Evolutionary conservation across 2,888 invertebrate species (phyloP), one percentile per base, ranked within the genome.

Genomic region (Sphinx pinastri): DNA sequence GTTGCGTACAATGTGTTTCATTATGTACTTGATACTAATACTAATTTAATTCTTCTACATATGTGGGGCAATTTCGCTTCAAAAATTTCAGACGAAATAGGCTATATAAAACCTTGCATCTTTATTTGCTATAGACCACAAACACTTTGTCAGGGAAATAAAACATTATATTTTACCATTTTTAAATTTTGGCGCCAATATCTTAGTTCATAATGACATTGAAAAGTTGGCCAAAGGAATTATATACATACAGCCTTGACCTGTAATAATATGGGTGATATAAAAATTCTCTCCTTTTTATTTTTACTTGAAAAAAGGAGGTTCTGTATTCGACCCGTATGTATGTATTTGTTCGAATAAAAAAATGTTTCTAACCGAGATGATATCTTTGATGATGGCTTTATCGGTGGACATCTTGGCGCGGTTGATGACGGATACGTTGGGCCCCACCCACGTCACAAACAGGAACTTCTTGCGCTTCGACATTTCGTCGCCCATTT

Each of bases 331-430:
- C 25, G 25, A 25, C 25, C 25, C 25, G 25, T 25, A 25, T 25
- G 25, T 25, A 25, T 25, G 25, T 25, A 25, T 25, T 25, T 25
- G 25, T 25, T 25, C 25, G 25, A 47, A 8, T 71, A 38, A 66
- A 70, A 72, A 68, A 16, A 55, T 55, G 69, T 57, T 66, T 94
- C 95, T 95, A 84, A 97, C 97, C 82, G 95, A 95, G 79, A 97
- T 95, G 78, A 97, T 95, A 84, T 96, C 95, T 88, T 97, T 97
- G 77, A 97, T 96, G 82, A 96, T 94, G 57, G 96, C 95, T 88
- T 97, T 97, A 90, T 97, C 97, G 72, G 97, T 97, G 86, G 97
- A 96, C 96, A 97, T 96, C 92, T 96, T 97, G 80, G 97, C 97
- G 79, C 97, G 95, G 89, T 97, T 96, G 86, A 97, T 95, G 73